Percentiles rank a stretch among this genome's conserved stretches.
phyloP scores from a whole-genome alignment of 1,140 invertebrate genomes.

The Phenacoccus solenopsis region DNA sequence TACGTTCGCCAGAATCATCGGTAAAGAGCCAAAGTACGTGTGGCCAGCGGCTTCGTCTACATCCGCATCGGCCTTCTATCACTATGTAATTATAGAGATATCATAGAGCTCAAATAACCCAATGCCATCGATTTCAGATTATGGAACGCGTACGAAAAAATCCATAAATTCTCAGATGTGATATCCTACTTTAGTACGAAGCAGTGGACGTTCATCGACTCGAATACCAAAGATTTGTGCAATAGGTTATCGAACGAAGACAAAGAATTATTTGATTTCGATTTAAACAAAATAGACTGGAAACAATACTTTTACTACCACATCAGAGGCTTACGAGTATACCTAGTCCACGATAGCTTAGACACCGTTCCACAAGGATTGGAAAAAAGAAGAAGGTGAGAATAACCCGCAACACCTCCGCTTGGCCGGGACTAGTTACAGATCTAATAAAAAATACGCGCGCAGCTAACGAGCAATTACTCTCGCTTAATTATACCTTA shows the following conservation, averaged over 20 bases:
- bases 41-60: not conserved
- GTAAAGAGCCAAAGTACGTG: constrained; percentile 21
- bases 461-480: too few relatives aligned
- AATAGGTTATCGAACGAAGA: constrained; percentile 43
- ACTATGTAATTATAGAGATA: too few relatives aligned
- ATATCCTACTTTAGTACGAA: constrained; percentile 25
- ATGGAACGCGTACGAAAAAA: constrained; percentile 55
- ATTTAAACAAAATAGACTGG: constrained; percentile 54
- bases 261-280: constrained; percentile 50
- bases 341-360: constrained; percentile 33
- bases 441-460: too few relatives aligned
- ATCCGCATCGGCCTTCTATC: too few relatives aligned
- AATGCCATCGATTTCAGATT: constrained; percentile 36
- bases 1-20: constrained; percentile 8
- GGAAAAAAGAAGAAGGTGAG: constrained; percentile 16
- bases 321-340: constrained; percentile 47
- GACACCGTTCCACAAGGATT: constrained; percentile 1
- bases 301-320: constrained; percentile 49
- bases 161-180: constrained; percentile 47
- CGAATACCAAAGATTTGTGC: constrained; percentile 44
- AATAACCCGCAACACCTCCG: too few relatives aligned
- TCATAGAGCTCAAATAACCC: not conserved
- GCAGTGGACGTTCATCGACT: constrained; percentile 25
- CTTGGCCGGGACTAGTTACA: too few relatives aligned
- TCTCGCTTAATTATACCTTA: too few relatives aligned